Percentiles rank a stretch among this genome's conserved stretches.
Conservation (phyloP, 92 coral and sea anemone genomes). For the Scolanthus callimorphus region DNA sequence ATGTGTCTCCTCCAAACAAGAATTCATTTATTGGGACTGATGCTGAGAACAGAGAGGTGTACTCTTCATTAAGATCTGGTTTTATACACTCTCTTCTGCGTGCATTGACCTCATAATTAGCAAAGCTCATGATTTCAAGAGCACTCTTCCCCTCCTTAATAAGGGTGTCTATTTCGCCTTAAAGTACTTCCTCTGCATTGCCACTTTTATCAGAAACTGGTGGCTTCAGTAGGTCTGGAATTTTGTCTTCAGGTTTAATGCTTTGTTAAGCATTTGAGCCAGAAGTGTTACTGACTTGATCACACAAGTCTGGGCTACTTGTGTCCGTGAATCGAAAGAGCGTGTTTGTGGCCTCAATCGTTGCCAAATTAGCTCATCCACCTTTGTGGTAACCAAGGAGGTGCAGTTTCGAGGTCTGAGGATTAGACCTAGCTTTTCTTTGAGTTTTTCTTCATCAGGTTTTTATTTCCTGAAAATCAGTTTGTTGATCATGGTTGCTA, state of each 20-base stretch:
- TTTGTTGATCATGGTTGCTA: slow-evolving; percentile 6
- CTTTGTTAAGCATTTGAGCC: slow-evolving; percentile 19
- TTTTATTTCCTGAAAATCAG: slow-evolving; percentile 17
- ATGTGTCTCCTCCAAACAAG: slow-evolving; percentile 32
- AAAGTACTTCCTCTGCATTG: slow-evolving; percentile 10
- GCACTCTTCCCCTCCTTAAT: slow-evolving; percentile 22
- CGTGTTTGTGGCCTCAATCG: slow-evolving; percentile 14
- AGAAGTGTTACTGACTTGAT: slow-evolving; percentile 15
- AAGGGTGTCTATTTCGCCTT: slow-evolving; percentile 12
- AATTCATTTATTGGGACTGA: slow-evolving; percentile 23
- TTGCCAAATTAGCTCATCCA: slow-evolving; percentile 24
- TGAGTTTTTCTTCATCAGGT: slow-evolving; percentile 22
- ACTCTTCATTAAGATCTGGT: slow-evolving; percentile 33
- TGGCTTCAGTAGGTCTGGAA: slow-evolving; percentile 15
- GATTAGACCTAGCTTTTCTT: slow-evolving; percentile 10
- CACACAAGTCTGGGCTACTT: slow-evolving; percentile 5
- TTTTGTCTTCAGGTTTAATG: slow-evolving; percentile 11
- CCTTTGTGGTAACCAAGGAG: slow-evolving; percentile 18
- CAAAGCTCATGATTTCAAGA: slow-evolving; percentile 27
- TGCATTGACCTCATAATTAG: slow-evolving; percentile 25
- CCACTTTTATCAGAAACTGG: slow-evolving; percentile 5
- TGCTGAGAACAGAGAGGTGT: slow-evolving; percentile 30
- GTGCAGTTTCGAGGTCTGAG: slow-evolving; percentile 25
- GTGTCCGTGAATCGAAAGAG: slow-evolving; percentile 10
- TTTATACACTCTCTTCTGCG: slow-evolving; percentile 39